Evolutionary conservation across 2,797 vertebrate species (phyloP).

Genomic region (Platalea minor): DNA sequence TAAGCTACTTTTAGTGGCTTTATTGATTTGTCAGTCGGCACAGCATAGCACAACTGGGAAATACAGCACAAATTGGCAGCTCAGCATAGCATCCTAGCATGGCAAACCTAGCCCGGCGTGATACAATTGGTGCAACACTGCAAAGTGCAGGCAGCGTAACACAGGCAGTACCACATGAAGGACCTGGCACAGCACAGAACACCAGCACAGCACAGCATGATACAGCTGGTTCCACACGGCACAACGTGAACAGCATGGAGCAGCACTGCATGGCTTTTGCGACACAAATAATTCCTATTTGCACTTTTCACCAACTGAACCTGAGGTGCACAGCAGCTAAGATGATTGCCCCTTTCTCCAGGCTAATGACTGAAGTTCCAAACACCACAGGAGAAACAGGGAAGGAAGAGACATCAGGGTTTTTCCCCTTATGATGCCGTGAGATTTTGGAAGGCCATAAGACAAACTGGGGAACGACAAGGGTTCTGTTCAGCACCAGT

Average conservation of each 20-base stretch:
- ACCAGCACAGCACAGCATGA: neutral
- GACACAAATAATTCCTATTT: neutral
- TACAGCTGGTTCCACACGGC: neutral
- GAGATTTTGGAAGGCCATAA: neutral
- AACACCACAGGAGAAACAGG: neutral
- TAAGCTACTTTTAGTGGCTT: neutral
- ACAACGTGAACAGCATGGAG: neutral
- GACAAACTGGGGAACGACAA: neutral
- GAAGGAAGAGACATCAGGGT: neutral
- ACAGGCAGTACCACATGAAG: neutral
- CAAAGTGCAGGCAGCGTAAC: neutral
- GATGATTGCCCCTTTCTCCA: neutral
- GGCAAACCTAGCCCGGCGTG: neutral
- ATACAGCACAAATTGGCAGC: neutral
- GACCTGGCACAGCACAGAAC: neutral
- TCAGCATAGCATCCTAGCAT: neutral
- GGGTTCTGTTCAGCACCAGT: neutral
- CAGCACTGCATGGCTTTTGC: neutral
- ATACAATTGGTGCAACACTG: neutral
- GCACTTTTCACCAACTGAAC: neutral
- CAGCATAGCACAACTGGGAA: neutral
- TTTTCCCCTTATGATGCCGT: neutral
- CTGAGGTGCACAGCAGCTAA: neutral
- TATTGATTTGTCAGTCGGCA: constrained; percentile 7
- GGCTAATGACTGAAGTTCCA: neutral